Evolutionary conservation across 2,797 vertebrate genomes (phyloP).

Genomic region (Centropyge bicolor): DNA sequence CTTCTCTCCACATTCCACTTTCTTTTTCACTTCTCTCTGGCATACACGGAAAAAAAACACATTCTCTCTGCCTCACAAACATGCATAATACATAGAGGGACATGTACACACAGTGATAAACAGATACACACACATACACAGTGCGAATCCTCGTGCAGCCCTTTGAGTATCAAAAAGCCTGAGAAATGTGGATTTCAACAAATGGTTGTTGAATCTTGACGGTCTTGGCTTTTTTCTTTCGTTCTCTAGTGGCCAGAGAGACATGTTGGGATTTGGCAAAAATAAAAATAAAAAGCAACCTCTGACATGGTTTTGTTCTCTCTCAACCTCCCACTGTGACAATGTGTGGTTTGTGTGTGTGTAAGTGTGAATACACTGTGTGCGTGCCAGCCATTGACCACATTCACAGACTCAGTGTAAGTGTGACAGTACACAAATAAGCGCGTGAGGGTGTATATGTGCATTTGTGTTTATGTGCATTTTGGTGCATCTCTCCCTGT

Average conservation of each 20-base stretch:
- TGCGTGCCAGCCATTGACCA: background rate
- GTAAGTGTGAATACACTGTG: constrained; percentile 13
- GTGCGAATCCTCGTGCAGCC: background rate
- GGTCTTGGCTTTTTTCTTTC: background rate
- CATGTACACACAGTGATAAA: background rate
- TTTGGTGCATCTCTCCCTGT: background rate
- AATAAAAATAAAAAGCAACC: constrained; percentile 20
- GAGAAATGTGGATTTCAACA: constrained; percentile 22
- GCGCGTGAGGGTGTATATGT: background rate
- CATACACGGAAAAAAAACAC: background rate
- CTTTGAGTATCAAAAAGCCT: constrained; percentile 12
- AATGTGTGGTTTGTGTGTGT: constrained; percentile 1
- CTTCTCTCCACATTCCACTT: background rate
- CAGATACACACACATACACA: background rate
- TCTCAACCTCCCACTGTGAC: constrained; percentile 5
- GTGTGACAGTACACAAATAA: constrained; percentile 7
- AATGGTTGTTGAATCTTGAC: constrained; percentile 32
- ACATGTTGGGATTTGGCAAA: constrained; percentile 19
- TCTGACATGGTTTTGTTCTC: constrained; percentile 35
- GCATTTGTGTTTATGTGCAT: background rate
- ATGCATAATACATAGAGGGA: constrained; percentile 10
- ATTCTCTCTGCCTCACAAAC: background rate
- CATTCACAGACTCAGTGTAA: background rate
- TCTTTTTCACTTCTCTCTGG: background rate
- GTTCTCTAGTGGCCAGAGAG: constrained; percentile 1